Conservation (phyloP, 2,888 invertebrate species). For the Camptogramma bilineatum region DNA sequence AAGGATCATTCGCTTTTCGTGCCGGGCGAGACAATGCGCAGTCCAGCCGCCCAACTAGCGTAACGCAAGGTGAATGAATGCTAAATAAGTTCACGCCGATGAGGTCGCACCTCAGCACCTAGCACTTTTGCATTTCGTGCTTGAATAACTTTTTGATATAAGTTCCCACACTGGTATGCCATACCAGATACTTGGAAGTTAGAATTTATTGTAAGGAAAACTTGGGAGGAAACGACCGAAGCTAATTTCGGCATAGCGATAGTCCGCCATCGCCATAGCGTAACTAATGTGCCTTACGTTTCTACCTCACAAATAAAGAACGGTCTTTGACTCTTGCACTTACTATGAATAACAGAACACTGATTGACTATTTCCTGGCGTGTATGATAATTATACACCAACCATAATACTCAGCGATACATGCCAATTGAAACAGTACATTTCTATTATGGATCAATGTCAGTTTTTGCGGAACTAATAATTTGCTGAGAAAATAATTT, state of each 20-base stretch:
- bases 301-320: slow-evolving; percentile 60
- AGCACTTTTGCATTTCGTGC: slow-evolving; percentile 47
- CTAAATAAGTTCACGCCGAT: slow-evolving; percentile 70
- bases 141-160: slow-evolving; percentile 40
- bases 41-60: slow-evolving; percentile 71
- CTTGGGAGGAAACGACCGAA: slow-evolving; percentile 49
- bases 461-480: slow-evolving; percentile 47
- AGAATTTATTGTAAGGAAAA: slow-evolving; percentile 39
- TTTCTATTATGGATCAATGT: slow-evolving; percentile 53
- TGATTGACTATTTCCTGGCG: slow-evolving; percentile 66
- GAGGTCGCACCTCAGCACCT: slow-evolving; percentile 50
- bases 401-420: slow-evolving; percentile 55
- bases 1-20: slow-evolving; percentile 77
- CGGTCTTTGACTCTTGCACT: slow-evolving; percentile 70
- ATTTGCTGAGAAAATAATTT: slow-evolving; percentile 50
- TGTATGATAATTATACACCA: slow-evolving; percentile 54
- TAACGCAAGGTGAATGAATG: slow-evolving; percentile 80
- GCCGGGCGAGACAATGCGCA: slow-evolving; percentile 74
- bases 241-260: slow-evolving; percentile 42
- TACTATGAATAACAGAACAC: slow-evolving; percentile 61
- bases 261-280: slow-evolving; percentile 63
- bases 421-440: slow-evolving; percentile 56
- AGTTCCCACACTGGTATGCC: slow-evolving; percentile 41
- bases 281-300: slow-evolving; percentile 67
- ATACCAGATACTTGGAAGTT: slow-evolving; percentile 33